Conservation (phyloP, 2,888 invertebrate species). For the Drosophila emarginata region DNA sequence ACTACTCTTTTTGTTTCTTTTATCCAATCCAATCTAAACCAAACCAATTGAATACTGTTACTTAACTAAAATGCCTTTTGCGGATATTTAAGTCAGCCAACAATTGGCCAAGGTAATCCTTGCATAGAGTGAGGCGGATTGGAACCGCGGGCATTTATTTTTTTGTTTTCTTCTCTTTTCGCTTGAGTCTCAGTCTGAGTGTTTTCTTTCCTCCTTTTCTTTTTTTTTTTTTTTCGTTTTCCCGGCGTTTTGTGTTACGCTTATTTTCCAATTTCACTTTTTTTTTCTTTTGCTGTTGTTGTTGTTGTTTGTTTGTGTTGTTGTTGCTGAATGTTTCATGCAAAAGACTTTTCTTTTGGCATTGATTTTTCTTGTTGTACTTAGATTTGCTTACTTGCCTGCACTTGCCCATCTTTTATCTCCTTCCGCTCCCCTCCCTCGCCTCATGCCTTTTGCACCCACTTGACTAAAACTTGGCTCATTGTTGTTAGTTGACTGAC, state of each 20-base stretch:
- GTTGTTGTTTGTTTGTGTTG: slow-evolving; percentile 27
- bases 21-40: not conserved
- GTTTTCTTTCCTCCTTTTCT: slow-evolving; percentile 12
- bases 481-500: slow-evolving; percentile 17
- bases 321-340: slow-evolving; percentile 4
- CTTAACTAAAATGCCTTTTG: not conserved
- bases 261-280: slow-evolving; percentile 79
- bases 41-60: no score
- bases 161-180: not conserved
- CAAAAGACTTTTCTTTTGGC: slow-evolving; percentile 50
- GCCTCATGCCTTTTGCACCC: slow-evolving; percentile 22
- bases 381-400: slow-evolving; percentile 72
- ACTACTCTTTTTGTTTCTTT: no score
- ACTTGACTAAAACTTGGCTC: slow-evolving; percentile 63
- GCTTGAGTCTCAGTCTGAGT: not conserved
- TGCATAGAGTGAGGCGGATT: not conserved
- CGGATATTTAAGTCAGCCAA: not conserved
- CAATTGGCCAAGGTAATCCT: not conserved
- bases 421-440: not conserved
- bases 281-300: slow-evolving; percentile 27
- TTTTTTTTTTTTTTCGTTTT: slow-evolving; percentile 17
- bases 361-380: slow-evolving; percentile 67
- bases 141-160: no score
- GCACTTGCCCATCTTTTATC: slow-evolving; percentile 1
- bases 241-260: slow-evolving; percentile 78